A percentile compares a stretch with the other conserved stretches of the same genome.
Evolutionary conservation across 2,113 vertebrate species (phyloP).

Genomic region (Thymallus thymallus): DNA sequence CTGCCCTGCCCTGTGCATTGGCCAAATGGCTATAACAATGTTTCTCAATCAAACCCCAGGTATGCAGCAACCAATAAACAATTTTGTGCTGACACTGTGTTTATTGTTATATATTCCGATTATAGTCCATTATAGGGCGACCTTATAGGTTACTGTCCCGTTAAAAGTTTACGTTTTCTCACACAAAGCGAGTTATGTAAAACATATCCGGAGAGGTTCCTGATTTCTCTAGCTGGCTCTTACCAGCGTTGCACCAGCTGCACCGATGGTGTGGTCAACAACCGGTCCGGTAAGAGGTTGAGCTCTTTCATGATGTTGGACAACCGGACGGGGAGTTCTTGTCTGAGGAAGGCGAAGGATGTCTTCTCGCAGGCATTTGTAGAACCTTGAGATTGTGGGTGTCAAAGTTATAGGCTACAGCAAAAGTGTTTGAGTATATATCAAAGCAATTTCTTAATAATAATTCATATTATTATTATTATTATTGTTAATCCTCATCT

Average conservation of each 20-base stretch:
- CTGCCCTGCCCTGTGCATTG: background rate
- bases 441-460: too few species aligned
- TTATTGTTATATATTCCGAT: background rate
- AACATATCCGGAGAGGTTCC: background rate
- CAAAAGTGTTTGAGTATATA: background rate
- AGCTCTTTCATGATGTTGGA: constrained; percentile 94
- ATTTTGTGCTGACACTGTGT: background rate
- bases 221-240: constrained; percentile 22
- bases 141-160: background rate
- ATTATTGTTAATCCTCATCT: too few species aligned
- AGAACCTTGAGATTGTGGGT: constrained; percentile 68
- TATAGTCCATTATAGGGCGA: background rate
- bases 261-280: constrained; percentile 82
- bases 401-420: background rate
- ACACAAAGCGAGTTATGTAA: background rate
- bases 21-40: background rate
- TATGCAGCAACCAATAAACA: background rate
- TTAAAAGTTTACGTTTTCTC: background rate
- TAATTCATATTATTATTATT: too few species aligned
- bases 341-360: constrained; percentile 84
- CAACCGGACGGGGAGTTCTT: constrained; percentile 87
- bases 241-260: constrained; percentile 89
- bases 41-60: background rate
- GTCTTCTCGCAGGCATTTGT: constrained; percentile 90
- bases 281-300: constrained; percentile 80